Percentiles rank a stretch among this genome's conserved stretches.
phyloP scores from a whole-genome alignment of 2,888 invertebrate species.

The Alloplasta piceator region DNA sequence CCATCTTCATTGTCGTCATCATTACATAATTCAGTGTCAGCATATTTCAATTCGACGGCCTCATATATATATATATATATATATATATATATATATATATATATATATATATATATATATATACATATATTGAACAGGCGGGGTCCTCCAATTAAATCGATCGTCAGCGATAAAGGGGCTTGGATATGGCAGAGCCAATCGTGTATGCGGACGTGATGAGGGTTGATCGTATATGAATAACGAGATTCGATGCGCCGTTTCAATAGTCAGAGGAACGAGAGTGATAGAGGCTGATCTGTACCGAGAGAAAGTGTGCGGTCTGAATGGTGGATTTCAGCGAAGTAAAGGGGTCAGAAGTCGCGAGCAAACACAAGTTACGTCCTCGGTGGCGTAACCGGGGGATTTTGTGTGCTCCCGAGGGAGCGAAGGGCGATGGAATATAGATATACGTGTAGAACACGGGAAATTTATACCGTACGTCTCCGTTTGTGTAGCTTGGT shows the following conservation, averaged over 20 bases:
- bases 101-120: too few relatives aligned
- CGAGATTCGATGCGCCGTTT: conserved; percentile 24
- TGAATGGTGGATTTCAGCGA: conserved; percentile 54
- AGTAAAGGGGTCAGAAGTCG: conserved; percentile 74
- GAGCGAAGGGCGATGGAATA: conserved; percentile 66
- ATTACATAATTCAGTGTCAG: conserved; percentile 24
- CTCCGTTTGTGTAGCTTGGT: conserved; percentile 40
- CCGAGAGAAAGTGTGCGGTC: conserved; percentile 55
- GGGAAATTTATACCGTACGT: conserved; percentile 23
- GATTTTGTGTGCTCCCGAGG: conserved; percentile 60
- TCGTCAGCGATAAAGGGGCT: conserved; percentile 50
- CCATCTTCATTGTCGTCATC: conserved; percentile 24
- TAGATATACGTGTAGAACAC: conserved; percentile 6
- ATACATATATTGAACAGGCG: neutral
- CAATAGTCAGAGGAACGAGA: conserved; percentile 9
- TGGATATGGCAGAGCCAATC: conserved; percentile 11
- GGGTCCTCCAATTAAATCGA: conserved; percentile 60
- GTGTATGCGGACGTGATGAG: conserved; percentile 23
- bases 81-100: neutral
- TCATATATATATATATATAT: neutral
- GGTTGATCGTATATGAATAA: conserved; percentile 38
- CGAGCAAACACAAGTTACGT: conserved; percentile 71
- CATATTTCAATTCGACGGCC: conserved; percentile 48
- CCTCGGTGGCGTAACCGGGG: conserved; percentile 29
- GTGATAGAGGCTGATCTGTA: neutral